These are phyloP conservation scores for Antheraea pernyi DNA, from an alignment of 1,140 invertebrate genomes.

Conservation along the genomic window DNA sequence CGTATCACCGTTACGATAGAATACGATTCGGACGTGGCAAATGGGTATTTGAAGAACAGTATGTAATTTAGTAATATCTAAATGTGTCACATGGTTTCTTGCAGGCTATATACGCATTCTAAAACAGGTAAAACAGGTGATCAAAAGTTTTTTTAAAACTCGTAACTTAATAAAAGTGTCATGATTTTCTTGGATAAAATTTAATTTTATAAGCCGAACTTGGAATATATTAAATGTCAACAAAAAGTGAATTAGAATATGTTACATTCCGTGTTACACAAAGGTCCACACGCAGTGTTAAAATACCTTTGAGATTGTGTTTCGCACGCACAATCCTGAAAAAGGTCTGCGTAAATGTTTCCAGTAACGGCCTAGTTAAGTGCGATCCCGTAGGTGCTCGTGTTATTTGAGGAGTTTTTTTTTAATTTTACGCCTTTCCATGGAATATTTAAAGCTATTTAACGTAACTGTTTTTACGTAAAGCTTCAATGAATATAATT, in stretches of 20 bases:
- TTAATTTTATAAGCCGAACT: background rate
- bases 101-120: too few species aligned
- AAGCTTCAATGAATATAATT: background rate
- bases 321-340: constrained; percentile 32
- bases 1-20: too few species aligned
- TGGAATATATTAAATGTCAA: background rate
- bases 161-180: too few species aligned
- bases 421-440: background rate
- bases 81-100: too few species aligned
- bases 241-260: constrained; percentile 1
- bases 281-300: constrained; percentile 11
- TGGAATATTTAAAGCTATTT: too few species aligned
- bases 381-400: constrained; percentile 7
- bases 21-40: too few species aligned
- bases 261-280: background rate
- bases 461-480: background rate
- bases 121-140: too few species aligned
- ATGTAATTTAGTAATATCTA: too few species aligned
- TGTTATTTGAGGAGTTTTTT: background rate
- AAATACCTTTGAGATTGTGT: constrained; percentile 38
- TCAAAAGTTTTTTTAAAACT: too few species aligned
- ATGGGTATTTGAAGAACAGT: too few species aligned
- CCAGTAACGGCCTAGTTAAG: constrained; percentile 8
- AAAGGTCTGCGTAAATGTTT: constrained; percentile 30
- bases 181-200: background rate